phyloP scores from a whole-genome alignment of 2,888 invertebrate genomes.

The Lagria hirta region DNA sequence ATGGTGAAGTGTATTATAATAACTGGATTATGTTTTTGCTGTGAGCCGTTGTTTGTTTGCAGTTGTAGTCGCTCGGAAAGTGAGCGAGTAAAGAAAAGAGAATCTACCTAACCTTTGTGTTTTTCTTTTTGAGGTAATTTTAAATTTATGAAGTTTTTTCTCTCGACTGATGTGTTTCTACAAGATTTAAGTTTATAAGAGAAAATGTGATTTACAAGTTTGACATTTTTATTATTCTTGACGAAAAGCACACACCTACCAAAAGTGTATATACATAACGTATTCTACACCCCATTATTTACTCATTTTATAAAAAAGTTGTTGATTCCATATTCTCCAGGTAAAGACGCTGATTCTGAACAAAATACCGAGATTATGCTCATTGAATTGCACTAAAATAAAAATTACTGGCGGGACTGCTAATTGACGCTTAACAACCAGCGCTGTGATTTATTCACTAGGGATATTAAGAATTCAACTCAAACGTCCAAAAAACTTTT shows the following conservation, averaged over 20 bases:
- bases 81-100: constrained; percentile 26
- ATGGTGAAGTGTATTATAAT: constrained; percentile 43
- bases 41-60: constrained; percentile 35
- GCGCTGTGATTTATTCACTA: too few relatives aligned
- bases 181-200: constrained; percentile 35
- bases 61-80: constrained; percentile 17
- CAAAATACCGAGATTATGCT: constrained; percentile 19
- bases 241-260: too few relatives aligned
- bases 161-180: constrained; percentile 30
- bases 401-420: too few relatives aligned
- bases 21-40: constrained; percentile 45
- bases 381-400: too few relatives aligned
- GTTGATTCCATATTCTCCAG: too few relatives aligned
- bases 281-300: too few relatives aligned
- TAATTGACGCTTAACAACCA: too few relatives aligned
- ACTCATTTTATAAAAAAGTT: too few relatives aligned
- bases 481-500: too few relatives aligned
- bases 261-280: too few relatives aligned
- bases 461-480: too few relatives aligned
- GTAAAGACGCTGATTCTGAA: constrained; percentile 33
- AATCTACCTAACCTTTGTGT: constrained; percentile 31
- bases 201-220: constrained; percentile 40
- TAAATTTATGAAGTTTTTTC: constrained; percentile 37
- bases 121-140: constrained; percentile 37
- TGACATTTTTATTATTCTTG: constrained; percentile 35